phyloP scores from a whole-genome alignment of 2,113 vertebrate genomes.

The Rissa tridactyla region DNA sequence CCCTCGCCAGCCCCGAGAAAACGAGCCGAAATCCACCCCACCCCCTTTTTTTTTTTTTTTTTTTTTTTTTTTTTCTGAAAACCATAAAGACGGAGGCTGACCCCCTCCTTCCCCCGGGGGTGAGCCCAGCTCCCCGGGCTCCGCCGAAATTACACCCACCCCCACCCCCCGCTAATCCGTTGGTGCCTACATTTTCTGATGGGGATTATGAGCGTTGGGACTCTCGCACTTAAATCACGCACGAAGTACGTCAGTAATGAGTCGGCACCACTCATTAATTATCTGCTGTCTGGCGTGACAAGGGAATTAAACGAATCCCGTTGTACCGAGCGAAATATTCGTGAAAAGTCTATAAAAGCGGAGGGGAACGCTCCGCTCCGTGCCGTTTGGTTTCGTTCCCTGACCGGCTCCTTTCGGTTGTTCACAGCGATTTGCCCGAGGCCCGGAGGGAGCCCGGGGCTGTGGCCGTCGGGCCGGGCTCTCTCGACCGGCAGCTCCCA shows the following conservation, averaged over 20 bases:
- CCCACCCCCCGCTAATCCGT: neutral
- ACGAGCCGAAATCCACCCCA: neutral
- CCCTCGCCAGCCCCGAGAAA: neutral
- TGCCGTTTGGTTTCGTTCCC: neutral
- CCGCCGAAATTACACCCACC: accelerated
- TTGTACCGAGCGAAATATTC: neutral
- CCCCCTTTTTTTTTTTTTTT: neutral
- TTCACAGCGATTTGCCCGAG: neutral
- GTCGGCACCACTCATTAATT: neutral
- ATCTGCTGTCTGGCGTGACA: neutral
- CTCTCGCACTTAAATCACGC: neutral
- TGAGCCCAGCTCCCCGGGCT: neutral
- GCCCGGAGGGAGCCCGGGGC: neutral
- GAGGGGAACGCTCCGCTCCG: neutral
- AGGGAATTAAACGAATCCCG: neutral
- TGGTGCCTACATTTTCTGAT: neutral
- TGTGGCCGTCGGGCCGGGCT: neutral
- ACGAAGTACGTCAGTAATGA: neutral
- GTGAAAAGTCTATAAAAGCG: neutral
- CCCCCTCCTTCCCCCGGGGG: no score
- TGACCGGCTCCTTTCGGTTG: neutral
- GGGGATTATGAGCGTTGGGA: neutral
- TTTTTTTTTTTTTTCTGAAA: neutral
- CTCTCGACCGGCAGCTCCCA: neutral
- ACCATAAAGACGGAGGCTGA: no score